These are phyloP conservation scores for Rhinopomastus cyanomelas DNA, from an alignment of 2,113 vertebrate genomes.

Conservation along the genomic window DNA sequence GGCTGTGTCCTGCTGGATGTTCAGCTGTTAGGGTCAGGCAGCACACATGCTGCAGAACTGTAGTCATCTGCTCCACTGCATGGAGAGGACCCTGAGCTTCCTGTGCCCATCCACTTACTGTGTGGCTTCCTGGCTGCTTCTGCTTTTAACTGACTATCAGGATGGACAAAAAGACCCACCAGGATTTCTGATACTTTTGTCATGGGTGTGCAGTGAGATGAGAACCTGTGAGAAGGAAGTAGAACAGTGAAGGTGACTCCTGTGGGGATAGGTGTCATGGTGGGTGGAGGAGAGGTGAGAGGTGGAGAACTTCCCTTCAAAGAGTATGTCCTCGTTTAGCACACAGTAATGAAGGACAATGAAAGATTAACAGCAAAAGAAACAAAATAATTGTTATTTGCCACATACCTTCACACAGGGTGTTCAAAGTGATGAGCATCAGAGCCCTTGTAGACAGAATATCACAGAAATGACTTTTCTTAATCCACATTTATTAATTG, in stretches of 20 bases:
- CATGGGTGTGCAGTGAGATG: background rate
- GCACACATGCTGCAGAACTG: accelerated
- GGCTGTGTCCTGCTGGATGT: accelerated
- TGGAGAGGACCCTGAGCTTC: accelerated
- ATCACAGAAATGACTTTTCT: background rate
- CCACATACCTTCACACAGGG: background rate
- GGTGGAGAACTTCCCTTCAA: background rate
- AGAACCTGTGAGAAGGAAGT: background rate
- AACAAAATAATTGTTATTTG: background rate
- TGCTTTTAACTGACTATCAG: background rate
- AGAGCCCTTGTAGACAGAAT: background rate
- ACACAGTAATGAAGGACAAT: background rate
- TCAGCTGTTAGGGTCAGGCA: background rate
- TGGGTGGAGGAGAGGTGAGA: background rate
- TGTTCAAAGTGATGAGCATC: background rate
- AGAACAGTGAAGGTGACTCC: background rate
- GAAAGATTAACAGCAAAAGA: background rate
- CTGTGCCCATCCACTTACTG: background rate
- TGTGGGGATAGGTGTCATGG: background rate
- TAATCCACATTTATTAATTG: background rate
- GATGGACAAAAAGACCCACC: background rate
- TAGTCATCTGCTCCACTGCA: accelerated
- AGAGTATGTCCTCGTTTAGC: background rate
- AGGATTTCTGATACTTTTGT: background rate
- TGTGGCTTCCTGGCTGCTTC: background rate